Conservation (phyloP, 2,113 vertebrate species). For the Chauna torquata region DNA sequence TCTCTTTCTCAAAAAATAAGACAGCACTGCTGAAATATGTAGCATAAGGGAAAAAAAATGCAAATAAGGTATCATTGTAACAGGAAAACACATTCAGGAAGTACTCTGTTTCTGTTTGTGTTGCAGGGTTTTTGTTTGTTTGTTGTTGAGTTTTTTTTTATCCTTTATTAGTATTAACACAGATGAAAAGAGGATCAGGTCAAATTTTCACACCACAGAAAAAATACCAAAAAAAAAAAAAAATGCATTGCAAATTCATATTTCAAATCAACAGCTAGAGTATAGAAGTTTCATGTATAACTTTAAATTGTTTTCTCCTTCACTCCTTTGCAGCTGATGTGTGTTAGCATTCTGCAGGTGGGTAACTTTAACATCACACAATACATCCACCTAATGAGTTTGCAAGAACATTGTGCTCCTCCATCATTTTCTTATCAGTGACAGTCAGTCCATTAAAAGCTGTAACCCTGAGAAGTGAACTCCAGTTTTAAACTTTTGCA, state of each 20-base stretch:
- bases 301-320: conserved; percentile 60
- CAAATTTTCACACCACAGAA: neutral
- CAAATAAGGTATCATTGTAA: neutral
- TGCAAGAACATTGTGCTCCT: conserved; percentile 64
- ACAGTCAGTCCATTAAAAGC: conserved; percentile 77
- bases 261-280: neutral
- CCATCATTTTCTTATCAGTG: conserved; percentile 79
- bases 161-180: neutral
- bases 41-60: neutral
- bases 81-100: neutral
- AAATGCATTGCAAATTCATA: neutral
- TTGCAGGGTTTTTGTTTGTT: neutral
- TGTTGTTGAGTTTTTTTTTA: neutral
- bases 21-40: neutral
- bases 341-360: conserved; percentile 61
- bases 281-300: conserved; percentile 50
- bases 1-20: neutral
- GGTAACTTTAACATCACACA: conserved; percentile 60
- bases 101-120: neutral
- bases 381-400: conserved; percentile 75
- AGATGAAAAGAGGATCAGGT: neutral
- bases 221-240: neutral
- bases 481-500: conserved; percentile 68
- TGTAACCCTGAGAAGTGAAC: conserved; percentile 68
- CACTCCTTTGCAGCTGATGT: neutral